Conservation (phyloP, 2,113 vertebrate species). For the Mesitornis unicolor region DNA sequence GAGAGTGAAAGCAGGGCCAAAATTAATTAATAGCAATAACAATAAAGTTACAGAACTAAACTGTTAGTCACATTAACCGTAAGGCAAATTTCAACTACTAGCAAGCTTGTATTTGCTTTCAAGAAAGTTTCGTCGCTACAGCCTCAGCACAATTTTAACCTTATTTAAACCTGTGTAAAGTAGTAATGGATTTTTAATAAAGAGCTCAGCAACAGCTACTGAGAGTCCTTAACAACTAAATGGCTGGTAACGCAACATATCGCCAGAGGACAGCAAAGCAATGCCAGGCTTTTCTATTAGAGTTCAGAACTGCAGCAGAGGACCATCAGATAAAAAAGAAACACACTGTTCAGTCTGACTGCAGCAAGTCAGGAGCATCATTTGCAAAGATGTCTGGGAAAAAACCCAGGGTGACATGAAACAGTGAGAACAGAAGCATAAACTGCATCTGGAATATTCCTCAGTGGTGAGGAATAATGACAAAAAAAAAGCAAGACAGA, state of each 20-base stretch:
- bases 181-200: not conserved
- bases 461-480: not conserved
- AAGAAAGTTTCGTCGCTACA: not conserved
- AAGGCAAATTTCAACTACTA: not conserved
- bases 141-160: not conserved
- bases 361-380: not conserved
- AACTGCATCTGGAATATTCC: not conserved
- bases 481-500: not conserved
- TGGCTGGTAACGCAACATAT: not conserved
- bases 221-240: not conserved
- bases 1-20: not conserved
- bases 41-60: not conserved
- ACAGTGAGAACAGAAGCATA: not conserved
- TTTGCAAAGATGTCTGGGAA: not conserved
- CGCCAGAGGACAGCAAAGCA: not conserved
- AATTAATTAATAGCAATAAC: not conserved
- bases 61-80: not conserved
- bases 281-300: not conserved
- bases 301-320: not conserved
- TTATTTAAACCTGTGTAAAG: not conserved
- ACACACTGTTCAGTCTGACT: not conserved
- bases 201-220: not conserved
- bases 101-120: not conserved
- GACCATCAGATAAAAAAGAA: not conserved
- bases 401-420: not conserved